Percentiles rank a stretch among this genome's conserved stretches.
These are phyloP conservation scores for Sebastes kiyomatsui DNA, from an alignment of 2,797 vertebrate genomes.

Conservation along the genomic window DNA sequence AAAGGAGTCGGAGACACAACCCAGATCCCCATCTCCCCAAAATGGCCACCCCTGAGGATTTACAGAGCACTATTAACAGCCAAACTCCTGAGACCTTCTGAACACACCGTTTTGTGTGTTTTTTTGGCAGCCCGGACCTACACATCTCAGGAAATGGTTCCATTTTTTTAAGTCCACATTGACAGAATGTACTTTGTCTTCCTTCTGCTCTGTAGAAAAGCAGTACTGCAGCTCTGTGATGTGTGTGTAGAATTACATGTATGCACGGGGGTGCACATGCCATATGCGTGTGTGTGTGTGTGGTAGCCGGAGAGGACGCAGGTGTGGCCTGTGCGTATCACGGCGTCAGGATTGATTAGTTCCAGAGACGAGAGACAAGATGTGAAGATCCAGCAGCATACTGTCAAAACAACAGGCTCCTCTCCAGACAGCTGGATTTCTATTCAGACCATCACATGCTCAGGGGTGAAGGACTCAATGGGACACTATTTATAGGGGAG, in stretches of 20 bases:
- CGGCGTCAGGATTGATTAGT: conserved; percentile 74
- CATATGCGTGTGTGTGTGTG: neutral
- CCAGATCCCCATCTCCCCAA: conserved; percentile 61
- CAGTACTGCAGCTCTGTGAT: neutral
- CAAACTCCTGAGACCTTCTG: conserved; percentile 50
- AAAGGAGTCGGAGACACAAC: conserved; percentile 70
- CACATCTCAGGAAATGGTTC: conserved; percentile 44
- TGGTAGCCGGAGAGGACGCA: conserved; percentile 48
- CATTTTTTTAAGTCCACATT: neutral
- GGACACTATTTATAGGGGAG: conserved; percentile 37
- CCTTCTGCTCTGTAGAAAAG: conserved; percentile 11
- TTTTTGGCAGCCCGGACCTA: conserved; percentile 27
- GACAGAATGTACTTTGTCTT: conserved; percentile 53
- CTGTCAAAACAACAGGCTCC: conserved; percentile 81
- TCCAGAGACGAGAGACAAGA: conserved; percentile 62
- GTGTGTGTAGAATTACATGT: neutral
- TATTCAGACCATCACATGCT: conserved; percentile 69
- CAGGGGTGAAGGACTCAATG: conserved; percentile 22
- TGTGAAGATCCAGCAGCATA: conserved; percentile 78
- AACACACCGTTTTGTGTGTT: conserved; percentile 41
- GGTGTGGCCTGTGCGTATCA: conserved; percentile 50
- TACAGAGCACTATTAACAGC: conserved; percentile 58
- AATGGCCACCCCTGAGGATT: conserved; percentile 65
- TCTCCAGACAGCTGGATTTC: conserved; percentile 83
- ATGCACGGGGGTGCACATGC: neutral